Evolutionary conservation across 2,113 vertebrate species (phyloP), one percentile per base, ranked within the genome.

Genomic region (Neodontobutis hainanensis): DNA sequence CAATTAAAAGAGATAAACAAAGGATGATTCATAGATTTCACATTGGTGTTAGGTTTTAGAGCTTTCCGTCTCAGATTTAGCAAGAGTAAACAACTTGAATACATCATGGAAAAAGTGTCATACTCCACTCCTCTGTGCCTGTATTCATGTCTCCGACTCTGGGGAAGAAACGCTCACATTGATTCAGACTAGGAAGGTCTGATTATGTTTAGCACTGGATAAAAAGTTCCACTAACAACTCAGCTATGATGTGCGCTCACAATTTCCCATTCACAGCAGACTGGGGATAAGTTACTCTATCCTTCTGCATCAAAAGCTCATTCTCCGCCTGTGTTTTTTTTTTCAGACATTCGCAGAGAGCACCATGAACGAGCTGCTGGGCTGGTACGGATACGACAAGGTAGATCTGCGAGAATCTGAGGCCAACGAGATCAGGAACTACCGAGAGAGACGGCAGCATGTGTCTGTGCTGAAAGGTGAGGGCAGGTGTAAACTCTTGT

Each of bases 391-490:
- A 66, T 98, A 99, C 79, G 97, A 98, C 92, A 96, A 96, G 89
- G 95, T 97, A 61, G 97, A 99, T 76, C 53, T 98, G 84, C 92
- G 95, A 92, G 97, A 98, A 61, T 94, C 95, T 2, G 97, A 99
- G 88, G 94, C 96, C 89, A 94, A 95, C 74, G 96, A 99, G 92
- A 94, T 96, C 90, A 94, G 94, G 82, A 97, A 94, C 90, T 96
- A 97, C 73, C 92, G 94, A 85, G 94, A 96, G 82, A 94, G 94
- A 90, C 93, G 94, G 77, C 95, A 98, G 89, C 95, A 98, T 87
- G 95, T 98, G 90, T 98, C 96, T 89, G 96, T 97, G 91, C 94
- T 99, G 80, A 99, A 97, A 97, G 96, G 97, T 99, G 93, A 93
- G 80, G 58, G 44, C 53, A 51, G 71, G 64, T 74, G 78, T 68